Evolutionary conservation across 2,113 vertebrate genomes (phyloP).

Genomic region (Pyrgilauda ruficollis): DNA sequence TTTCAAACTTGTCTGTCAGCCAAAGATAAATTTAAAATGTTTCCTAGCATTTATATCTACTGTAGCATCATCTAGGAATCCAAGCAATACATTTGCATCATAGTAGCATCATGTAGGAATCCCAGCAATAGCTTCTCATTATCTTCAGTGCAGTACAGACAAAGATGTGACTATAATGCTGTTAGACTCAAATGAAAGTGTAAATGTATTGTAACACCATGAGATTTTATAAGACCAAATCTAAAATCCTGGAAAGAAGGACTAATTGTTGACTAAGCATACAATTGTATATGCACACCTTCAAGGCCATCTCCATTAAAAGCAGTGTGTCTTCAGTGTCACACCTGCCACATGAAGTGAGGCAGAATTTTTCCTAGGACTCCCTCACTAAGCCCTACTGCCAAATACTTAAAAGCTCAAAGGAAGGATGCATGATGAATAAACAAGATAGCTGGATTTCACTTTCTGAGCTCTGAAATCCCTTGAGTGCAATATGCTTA

Average conservation of each 20-base stretch:
- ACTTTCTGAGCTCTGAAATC: neutral
- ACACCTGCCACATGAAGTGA: neutral
- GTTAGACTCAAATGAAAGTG: neutral
- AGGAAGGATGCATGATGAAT: neutral
- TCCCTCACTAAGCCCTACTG: neutral
- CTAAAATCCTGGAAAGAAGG: neutral
- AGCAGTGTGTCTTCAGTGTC: neutral
- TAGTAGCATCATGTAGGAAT: neutral
- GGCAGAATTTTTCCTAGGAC: neutral
- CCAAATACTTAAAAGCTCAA: neutral
- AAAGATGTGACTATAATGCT: neutral
- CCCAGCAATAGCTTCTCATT: neutral
- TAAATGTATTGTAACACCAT: neutral
- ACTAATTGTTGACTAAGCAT: neutral
- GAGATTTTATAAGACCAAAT: neutral
- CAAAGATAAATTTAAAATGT: neutral
- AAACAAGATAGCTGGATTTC: neutral
- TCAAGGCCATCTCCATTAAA: neutral
- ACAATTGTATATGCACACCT: neutral
- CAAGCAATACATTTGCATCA: neutral
- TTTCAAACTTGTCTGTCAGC: constrained; percentile 18
- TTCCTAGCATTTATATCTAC: neutral
- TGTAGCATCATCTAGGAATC: neutral
- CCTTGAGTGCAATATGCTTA: neutral
- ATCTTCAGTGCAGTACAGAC: neutral